Evolutionary conservation across 2,797 vertebrate genomes (phyloP).

Genomic region (Vireo griseus): DNA sequence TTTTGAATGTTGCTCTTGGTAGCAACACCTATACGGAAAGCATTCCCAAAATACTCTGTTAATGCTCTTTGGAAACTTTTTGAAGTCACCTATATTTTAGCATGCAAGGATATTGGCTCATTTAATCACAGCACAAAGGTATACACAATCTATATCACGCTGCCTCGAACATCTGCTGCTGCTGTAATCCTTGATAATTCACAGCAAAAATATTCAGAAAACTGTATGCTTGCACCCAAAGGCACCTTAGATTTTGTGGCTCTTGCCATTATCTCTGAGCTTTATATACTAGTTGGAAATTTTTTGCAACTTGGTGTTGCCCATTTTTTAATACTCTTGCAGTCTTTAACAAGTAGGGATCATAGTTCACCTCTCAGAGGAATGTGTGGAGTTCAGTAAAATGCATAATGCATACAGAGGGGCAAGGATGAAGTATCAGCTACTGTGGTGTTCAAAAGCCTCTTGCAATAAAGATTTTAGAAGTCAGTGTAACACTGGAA

Average conservation of each 20-base stretch:
- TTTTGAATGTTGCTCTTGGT: background rate
- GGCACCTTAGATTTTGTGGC: background rate
- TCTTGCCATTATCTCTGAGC: background rate
- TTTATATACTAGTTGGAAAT: background rate
- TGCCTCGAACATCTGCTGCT: slow-evolving; percentile 50
- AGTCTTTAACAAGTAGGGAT: background rate
- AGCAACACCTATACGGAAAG: background rate
- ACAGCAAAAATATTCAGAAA: slow-evolving; percentile 36
- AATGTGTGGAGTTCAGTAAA: background rate
- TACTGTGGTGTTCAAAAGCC: background rate
- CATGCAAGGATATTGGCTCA: slow-evolving; percentile 3
- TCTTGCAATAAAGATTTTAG: background rate
- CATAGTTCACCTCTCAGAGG: slow-evolving; percentile 11
- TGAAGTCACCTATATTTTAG: background rate
- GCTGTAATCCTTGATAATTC: slow-evolving; percentile 19
- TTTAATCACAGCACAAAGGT: background rate
- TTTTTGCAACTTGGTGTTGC: background rate
- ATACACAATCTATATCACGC: slow-evolving; percentile 11
- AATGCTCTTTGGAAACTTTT: background rate
- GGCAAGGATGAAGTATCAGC: background rate
- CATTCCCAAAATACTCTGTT: background rate
- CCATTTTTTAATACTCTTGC: background rate
- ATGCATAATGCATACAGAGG: background rate
- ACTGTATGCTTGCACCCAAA: background rate
- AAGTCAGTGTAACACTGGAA: background rate